Percentiles rank a stretch among this genome's conserved stretches.
Evolutionary conservation across 2,888 invertebrate species (phyloP).

Genomic region (Pseudanteris insignis): DNA sequence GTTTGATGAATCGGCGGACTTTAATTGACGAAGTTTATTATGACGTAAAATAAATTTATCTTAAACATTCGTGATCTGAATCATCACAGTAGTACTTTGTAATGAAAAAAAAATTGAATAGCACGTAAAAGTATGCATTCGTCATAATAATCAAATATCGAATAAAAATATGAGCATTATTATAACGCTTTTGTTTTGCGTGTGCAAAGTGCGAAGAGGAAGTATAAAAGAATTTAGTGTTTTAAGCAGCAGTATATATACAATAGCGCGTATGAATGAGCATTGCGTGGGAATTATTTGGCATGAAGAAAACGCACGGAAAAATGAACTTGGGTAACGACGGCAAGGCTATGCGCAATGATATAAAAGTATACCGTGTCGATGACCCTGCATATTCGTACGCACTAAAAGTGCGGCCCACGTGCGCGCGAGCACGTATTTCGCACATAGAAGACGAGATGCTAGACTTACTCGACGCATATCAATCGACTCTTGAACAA

Average conservation of each 20-base stretch:
- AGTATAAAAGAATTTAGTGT: slow-evolving; percentile 43
- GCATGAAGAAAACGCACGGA: slow-evolving; percentile 36
- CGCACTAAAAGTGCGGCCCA: slow-evolving; percentile 56
- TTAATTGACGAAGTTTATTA: too few species aligned
- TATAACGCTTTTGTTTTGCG: slow-evolving; percentile 31
- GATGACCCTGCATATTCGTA: slow-evolving; percentile 62
- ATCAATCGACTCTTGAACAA: slow-evolving; percentile 41
- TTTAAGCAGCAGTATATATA: slow-evolving; percentile 41
- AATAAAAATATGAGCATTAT: too few species aligned
- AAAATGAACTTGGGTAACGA: slow-evolving; percentile 41
- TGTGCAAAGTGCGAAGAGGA: slow-evolving; percentile 26
- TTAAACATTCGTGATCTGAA: too few species aligned
- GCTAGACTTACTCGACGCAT: slow-evolving; percentile 43
- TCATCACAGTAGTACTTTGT: too few species aligned
- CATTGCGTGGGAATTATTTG: slow-evolving; percentile 45
- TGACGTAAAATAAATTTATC: too few species aligned
- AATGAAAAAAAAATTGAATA: too few species aligned
- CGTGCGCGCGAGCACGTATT: slow-evolving; percentile 46
- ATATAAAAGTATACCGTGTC: slow-evolving; percentile 66
- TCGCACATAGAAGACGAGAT: slow-evolving; percentile 47
- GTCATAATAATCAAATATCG: too few species aligned
- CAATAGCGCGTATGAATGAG: slow-evolving; percentile 45
- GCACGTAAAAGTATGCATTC: too few species aligned
- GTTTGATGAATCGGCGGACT: too few species aligned
- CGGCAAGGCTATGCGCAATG: slow-evolving; percentile 53